Evolutionary conservation across 1,140 invertebrate genomes (phyloP), one percentile per base, ranked within the genome.

Genomic region (Aphelenchoides fujianensis): DNA sequence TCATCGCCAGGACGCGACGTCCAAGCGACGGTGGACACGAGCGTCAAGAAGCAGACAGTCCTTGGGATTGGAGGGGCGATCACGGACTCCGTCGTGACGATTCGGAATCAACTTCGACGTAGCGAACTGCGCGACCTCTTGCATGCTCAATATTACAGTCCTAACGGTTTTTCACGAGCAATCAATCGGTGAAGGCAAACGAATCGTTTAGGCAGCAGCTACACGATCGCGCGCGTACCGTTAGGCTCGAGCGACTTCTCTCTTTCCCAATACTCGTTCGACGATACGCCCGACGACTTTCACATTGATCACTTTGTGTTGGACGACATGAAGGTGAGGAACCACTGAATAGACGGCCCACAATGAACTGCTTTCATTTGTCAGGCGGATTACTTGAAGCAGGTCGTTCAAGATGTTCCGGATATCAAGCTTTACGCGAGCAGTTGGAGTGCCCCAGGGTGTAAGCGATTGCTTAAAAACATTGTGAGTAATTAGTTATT

Each of bases 41-140:
- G 2, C n/a, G n/a, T 34, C 16, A 30, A 27, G n/a, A 2, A 30
- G 1, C 57, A 61, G 37, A 16, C 19, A 61, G 37, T 61, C 27
- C 1, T 61, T 2, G 57, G 57, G n/a, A 30, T 61, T 30, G 57
- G 57, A 19, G 57, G 57, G 1, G 57, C 57, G 19, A 27, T 61
- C 28, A 61, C 57, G 0, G 57, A 61, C 36, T n/a, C 57, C 2
- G 57, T 61, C 36, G 57, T 34, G 1, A n/a, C 16, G 28, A 61
- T 61, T n/a, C 27, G 57, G n/a, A 61, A 61, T n/a, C 28, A 61
- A 16, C 57, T 30, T n/a, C n/a, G n/a, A 2, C n/a, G n/a, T n/a
- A n/a, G n/a, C n/a, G n/a, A n/a, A n/a, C n/a, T n/a, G n/a, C n/a
- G n/a, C n/a, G n/a, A n/a, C n/a, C n/a, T n/a, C n/a, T n/a, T n/a